phyloP scores from a whole-genome alignment of 2,797 vertebrate genomes.

The Anabas testudineus region DNA sequence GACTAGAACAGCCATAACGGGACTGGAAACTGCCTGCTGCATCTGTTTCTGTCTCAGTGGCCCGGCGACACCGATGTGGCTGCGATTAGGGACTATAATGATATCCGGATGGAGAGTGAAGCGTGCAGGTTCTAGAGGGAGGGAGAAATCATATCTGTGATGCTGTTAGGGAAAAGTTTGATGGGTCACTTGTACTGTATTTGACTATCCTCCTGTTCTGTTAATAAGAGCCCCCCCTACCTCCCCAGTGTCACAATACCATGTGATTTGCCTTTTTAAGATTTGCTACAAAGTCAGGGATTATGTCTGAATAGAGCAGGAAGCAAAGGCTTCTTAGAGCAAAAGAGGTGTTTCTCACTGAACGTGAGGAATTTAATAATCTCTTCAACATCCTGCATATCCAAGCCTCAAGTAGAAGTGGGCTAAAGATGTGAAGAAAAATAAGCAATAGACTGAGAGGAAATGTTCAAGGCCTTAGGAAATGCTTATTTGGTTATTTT shows the following conservation, averaged over 20 bases:
- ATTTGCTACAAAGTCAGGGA: constrained; percentile 57
- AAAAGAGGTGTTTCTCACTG: constrained; percentile 57
- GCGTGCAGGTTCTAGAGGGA: constrained; percentile 61
- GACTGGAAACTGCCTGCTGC: constrained; percentile 85
- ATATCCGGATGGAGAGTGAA: constrained; percentile 82
- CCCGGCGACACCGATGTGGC: constrained; percentile 74
- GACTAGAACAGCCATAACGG: constrained; percentile 81
- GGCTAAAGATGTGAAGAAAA: constrained; percentile 1
- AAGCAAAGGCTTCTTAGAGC: constrained; percentile 57
- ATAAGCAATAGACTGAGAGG: neutral
- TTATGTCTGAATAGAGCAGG: constrained; percentile 68
- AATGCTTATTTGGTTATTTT: neutral
- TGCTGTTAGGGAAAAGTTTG: constrained; percentile 34
- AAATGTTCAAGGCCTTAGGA: neutral
- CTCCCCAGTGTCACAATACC: constrained; percentile 57
- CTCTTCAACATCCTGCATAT: constrained; percentile 59
- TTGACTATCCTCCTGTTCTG: constrained; percentile 61
- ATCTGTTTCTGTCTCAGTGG: constrained; percentile 75
- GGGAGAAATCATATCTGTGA: constrained; percentile 36
- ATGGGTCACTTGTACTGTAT: constrained; percentile 67
- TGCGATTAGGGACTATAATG: constrained; percentile 79
- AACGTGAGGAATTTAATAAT: constrained; percentile 72
- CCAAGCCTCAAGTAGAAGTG: constrained; percentile 24
- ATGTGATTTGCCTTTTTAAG: constrained; percentile 65
- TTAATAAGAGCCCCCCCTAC: constrained; percentile 53